Base-by-base conservation (phyloP, 2,113 vertebrate genomes). In the Sander vitreus region DNA sequence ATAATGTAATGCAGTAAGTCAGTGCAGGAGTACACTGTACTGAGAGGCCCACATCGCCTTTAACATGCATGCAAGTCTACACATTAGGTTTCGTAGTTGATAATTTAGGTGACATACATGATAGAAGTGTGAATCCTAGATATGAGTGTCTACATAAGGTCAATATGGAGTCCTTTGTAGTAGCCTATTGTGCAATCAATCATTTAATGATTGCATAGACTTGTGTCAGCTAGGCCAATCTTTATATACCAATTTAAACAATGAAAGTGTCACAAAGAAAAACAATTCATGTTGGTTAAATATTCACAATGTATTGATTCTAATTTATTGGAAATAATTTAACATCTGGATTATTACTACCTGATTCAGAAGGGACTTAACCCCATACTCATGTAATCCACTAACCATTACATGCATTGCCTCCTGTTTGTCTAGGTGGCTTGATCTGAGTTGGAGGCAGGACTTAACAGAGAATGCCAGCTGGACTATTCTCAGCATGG, bases 401-500 rank as follows among this genome's bases (percentile, higher is more conserved):
- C 21, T 71, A 68, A 78, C 51, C 62, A 74, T 70, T 71, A 84
- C 23, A 73, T 85, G 59, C 78, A 86, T 76, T 88, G 78, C 33
- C 58, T 78, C 78, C 54, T 63, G 73, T 87, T 76, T 85, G 73
- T 90, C 65, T 81, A 5, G 67, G 70, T 68, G 72, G 72, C 69
- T 73, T 75, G 80, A 85, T 85, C 55, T 27, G 72, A 54, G 74
- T 63, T 76, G 54, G 82, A 91, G 83, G 80, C 86, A 78, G 63
- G 60, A 89, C 83, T 90, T 91, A 92, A 85, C 64, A 53, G 73
- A 90, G 92, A 94, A 93, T 91, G 85, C 78, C 85, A 85, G 85
- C 82, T 25, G 47, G 77, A 91, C 95, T 95, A 95, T 95, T 95
- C 93, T 95, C 87, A 91, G 94, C 91, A 45, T 3, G 64, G 89